Evolutionary conservation across 2,113 vertebrate genomes (phyloP).

Genomic region (Gobio gobio): DNA sequence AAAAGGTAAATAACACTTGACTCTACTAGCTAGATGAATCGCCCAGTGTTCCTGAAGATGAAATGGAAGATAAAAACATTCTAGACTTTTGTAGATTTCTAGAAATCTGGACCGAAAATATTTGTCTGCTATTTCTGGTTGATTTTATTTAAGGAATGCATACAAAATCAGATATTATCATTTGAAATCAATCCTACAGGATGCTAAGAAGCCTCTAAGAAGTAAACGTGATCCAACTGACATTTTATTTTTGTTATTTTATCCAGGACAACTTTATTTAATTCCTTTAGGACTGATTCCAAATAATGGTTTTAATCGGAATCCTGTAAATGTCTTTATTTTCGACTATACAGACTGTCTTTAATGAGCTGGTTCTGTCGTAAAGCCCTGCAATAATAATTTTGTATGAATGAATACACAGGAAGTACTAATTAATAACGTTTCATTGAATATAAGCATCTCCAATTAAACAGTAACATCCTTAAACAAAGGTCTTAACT

Average conservation of each 20-base stretch:
- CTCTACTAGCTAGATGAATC: neutral
- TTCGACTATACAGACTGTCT: neutral
- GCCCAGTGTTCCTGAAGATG: neutral
- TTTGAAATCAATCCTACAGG: neutral
- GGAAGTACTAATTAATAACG: neutral
- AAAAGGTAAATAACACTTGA: conserved; percentile 4
- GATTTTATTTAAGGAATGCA: neutral
- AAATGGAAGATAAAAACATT: neutral
- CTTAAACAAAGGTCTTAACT: conserved; percentile 23
- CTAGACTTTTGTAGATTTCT: neutral
- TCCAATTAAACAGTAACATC: neutral
- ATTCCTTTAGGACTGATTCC: neutral
- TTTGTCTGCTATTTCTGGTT: neutral
- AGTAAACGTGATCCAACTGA: neutral
- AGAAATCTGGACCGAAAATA: neutral
- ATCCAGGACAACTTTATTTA: neutral
- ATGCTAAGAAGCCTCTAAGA: neutral
- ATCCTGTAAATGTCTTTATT: neutral
- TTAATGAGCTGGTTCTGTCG: neutral
- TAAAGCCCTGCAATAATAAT: neutral
- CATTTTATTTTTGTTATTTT: neutral
- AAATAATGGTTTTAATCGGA: neutral
- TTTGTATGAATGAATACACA: neutral
- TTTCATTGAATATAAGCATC: neutral
- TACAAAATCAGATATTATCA: neutral